Base-by-base conservation (phyloP, 2,113 vertebrate genomes). In the Smithornis capensis region DNA sequence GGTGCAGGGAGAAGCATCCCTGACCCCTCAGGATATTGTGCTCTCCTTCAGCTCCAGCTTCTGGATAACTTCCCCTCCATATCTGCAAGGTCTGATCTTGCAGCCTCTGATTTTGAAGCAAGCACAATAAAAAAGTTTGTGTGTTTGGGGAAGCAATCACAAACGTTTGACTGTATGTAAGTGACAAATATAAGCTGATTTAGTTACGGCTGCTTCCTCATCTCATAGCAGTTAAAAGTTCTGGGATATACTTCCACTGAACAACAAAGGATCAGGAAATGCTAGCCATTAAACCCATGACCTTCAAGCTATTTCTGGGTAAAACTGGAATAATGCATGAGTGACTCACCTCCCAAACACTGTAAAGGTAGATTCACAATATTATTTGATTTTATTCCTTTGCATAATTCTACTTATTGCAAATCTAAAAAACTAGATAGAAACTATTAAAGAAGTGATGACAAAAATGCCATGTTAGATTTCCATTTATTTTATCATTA, bases 401-500 rank as follows among this genome's bases (percentile, higher is more conserved):
- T 86, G 35, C 87, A 74, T 79, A 94, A 91, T 79, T 94, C 82
- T 84, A 91, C 91, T 90, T 91, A 92, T 64, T 82, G 94, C 64
- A 77, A 86, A 89, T 84, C 68, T 73, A 53, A 95, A 96, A 97
- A 96, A 60, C 37, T 91, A 92, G 89, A 57, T 95, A 94, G 90
- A 92, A 92, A 94, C 88, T 96, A 83, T 68, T 93, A 95, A 97
- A 94, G 89, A 95, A 90, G 78, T 84, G 90, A 96, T 96, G 89
- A 95, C 91, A 95, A 97, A 94, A 96, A 96, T 50, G 91, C 64
- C 93, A 80, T 67, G 75, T 82, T 92, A 94, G 88, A 90, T 64
- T 95, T 94, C 94, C 93, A 93, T 96, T 97, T 94, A 79, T 95
- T 96, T 96, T 96, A 96, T 92, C 92, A 94, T 95, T 92, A 95